Base-by-base conservation (phyloP, 2,113 vertebrate genomes). In the Gymnorhina tibicen region DNA sequence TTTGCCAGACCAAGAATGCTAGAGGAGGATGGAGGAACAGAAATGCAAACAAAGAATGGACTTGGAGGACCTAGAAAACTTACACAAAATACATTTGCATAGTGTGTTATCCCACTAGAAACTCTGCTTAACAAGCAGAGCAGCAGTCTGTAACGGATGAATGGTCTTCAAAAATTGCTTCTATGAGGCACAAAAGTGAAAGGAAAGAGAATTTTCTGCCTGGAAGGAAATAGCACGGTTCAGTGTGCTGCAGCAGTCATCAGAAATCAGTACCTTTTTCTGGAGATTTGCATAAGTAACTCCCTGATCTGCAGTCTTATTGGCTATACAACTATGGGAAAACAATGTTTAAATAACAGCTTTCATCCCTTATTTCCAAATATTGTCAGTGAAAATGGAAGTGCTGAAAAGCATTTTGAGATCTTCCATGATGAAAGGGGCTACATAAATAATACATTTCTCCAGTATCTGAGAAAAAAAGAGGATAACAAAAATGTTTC, bases 161-260 rank as follows among this genome's bases (percentile, higher is more conserved):
- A 91, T 35, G 35, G 59, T 52, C 55, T 90, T 95, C 47, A 77
- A 76, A 88, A 75, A 73, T 69, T 90, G 74, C 58, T 95, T 94
- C 68, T 62, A 13, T 62, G 69, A 93, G 64, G 74, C 56, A 93
- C 46, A 73, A 44, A 83, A 94, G 44, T 41, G 39, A 80, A 53
- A 68, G 72, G 59, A 59, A 86, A 77, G 42, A 72, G 39, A 88
- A 92, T 92, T 89, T 92, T 95, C 85, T 91, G 47, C 89, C 94
- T 93, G 87, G 88, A 87, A 93, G 67, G 67, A 90, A 91, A 81
- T 13, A 84, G 68, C 53, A 70, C 4, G 3, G 87, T 56, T 86
- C 64, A 94, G 56, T 0, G 2, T 85, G 42, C 85, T 89, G 64
- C 44, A 92, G 64, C 47, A 84, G 68, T 62, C 70, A 79, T 66